A percentile compares a stretch with the other conserved stretches of the same genome.
Conservation (phyloP, 1,140 invertebrate species). For the Sitodiplosis mosellana region DNA sequence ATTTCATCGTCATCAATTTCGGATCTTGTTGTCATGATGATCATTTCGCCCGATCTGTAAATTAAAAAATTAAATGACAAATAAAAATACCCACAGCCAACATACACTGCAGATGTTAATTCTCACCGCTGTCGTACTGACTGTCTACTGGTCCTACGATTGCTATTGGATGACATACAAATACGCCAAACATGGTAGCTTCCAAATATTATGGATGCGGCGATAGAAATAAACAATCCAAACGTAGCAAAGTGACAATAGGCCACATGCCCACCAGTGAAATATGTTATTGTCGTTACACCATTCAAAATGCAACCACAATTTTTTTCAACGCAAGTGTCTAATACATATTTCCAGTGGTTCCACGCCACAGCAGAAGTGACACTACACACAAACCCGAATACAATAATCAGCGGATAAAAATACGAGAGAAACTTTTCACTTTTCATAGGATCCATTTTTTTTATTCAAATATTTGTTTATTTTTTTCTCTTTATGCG, state of each 20-base stretch:
- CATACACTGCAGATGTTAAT: background rate
- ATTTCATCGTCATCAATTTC: slow-evolving; percentile 29
- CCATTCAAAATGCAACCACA: slow-evolving; percentile 49
- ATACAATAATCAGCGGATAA: slow-evolving; percentile 29
- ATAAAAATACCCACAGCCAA: background rate
- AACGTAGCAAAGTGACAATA: slow-evolving; percentile 41
- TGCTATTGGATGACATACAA: slow-evolving; percentile 31
- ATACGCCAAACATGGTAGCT: slow-evolving; percentile 45
- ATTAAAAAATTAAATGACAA: background rate
- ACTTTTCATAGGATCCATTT: slow-evolving; percentile 28
- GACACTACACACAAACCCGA: slow-evolving; percentile 31
- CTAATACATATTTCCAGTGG: slow-evolving; percentile 42
- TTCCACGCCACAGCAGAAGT: slow-evolving; percentile 38
- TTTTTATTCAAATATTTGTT: no score
- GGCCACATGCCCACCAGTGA: slow-evolving; percentile 42
- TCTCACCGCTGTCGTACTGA: slow-evolving; percentile 34
- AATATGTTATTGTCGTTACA: slow-evolving; percentile 34
- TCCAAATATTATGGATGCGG: slow-evolving; percentile 33
- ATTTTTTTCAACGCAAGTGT: slow-evolving; percentile 37
- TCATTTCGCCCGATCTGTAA: slow-evolving; percentile 33
- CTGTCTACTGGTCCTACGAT: slow-evolving; percentile 28
- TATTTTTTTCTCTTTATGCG: no score
- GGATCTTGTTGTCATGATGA: slow-evolving; percentile 32
- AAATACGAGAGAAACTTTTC: slow-evolving; percentile 32
- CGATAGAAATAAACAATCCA: slow-evolving; percentile 32